A percentile compares a stretch with the other conserved stretches of the same genome.
Evolutionary conservation across 2,113 vertebrate genomes (phyloP).

Genomic region (Anolis carolinensis): DNA sequence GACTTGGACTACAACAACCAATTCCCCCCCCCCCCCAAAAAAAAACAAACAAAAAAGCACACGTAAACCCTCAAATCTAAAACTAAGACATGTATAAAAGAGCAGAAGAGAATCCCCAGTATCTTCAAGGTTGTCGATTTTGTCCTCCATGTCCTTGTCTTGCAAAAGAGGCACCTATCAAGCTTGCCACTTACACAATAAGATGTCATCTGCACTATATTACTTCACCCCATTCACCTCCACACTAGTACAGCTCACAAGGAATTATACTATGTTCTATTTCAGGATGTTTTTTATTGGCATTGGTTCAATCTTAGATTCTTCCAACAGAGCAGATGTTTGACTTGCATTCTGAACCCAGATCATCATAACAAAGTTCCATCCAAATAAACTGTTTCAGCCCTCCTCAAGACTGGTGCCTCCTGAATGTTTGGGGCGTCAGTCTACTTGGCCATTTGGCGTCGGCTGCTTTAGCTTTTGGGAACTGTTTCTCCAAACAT

Average conservation of each 20-base stretch:
- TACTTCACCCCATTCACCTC: background rate
- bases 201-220: background rate
- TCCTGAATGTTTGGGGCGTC: too few species aligned
- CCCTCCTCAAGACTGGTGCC: too few species aligned
- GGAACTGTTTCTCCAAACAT: too few species aligned
- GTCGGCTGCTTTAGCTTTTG: too few species aligned
- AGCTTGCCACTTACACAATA: too few species aligned
- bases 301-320: background rate
- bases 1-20: background rate
- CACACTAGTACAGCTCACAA: background rate
- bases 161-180: background rate
- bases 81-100: background rate
- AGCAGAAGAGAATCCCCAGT: background rate
- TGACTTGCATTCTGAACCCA: background rate
- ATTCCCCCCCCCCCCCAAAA: too few species aligned
- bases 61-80: background rate
- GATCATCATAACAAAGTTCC: background rate
- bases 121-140: background rate
- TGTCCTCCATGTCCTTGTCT: background rate
- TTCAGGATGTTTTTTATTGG: background rate
- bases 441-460: too few species aligned
- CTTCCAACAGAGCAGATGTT: background rate
- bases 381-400: background rate
- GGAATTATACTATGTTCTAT: background rate
- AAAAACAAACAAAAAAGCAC: background rate